Percentiles rank a stretch among this genome's conserved stretches.
Conservation (phyloP, 2,888 invertebrate species). For the Tyria jacobaeae region DNA sequence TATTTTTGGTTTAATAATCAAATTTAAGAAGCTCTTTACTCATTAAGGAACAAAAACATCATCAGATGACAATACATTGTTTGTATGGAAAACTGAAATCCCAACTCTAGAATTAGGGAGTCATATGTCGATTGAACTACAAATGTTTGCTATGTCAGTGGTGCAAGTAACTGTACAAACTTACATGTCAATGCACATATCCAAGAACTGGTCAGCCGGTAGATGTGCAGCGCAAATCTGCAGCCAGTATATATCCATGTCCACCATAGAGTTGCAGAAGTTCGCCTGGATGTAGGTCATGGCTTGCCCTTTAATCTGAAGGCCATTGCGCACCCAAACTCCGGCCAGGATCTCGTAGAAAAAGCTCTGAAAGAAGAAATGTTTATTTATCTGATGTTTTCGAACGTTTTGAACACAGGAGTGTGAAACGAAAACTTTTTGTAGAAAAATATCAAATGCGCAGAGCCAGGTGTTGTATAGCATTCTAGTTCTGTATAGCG, state of each 20-base stretch:
- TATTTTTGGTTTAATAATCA: no score
- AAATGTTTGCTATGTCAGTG: not conserved
- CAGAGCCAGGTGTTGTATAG: no score
- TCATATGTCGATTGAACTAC: not conserved
- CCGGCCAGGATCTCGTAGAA: conserved; percentile 98
- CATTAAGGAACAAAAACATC: not conserved
- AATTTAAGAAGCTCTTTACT: no score
- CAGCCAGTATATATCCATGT: conserved; percentile 97
- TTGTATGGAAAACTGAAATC: not conserved
- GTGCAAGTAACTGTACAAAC: conserved; percentile 44
- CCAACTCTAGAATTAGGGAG: not conserved
- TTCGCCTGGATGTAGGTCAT: conserved; percentile 99
- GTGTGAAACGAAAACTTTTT: no score
- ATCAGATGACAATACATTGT: not conserved
- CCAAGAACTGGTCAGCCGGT: conserved; percentile 94
- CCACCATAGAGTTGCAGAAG: conserved; percentile 99
- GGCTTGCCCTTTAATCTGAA: conserved; percentile 99
- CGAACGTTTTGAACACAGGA: no score
- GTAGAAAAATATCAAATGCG: no score
- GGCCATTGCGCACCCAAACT: conserved; percentile 98
- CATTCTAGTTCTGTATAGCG: no score
- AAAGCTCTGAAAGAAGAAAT: conserved; percentile 89
- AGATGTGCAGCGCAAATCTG: conserved; percentile 97
- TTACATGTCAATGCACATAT: conserved; percentile 95
- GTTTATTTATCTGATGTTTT: not conserved